phyloP scores from a whole-genome alignment of 2,888 invertebrate genomes.

The Ceriagrion tenellum region DNA sequence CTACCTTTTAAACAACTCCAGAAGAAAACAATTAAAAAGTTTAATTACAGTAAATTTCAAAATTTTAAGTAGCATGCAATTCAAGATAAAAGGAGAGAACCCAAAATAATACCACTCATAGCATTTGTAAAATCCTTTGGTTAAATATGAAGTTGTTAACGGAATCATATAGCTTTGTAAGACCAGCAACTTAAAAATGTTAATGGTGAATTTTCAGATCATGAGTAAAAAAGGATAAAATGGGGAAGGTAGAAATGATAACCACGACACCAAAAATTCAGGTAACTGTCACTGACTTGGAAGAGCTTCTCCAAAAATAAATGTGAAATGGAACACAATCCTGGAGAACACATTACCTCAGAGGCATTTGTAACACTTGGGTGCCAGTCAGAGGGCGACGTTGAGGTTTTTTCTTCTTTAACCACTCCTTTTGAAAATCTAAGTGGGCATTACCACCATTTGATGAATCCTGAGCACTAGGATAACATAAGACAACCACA shows the following conservation, averaged over 20 bases:
- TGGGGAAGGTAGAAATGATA: not conserved
- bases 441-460: slow-evolving; percentile 54
- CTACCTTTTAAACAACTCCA: not conserved
- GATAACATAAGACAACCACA: slow-evolving; percentile 49
- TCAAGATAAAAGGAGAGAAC: not conserved
- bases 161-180: not conserved
- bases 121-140: not conserved
- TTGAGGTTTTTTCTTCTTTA: slow-evolving; percentile 55
- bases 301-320: slow-evolving; percentile 14
- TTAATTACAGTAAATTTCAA: not conserved
- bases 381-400: slow-evolving; percentile 60
- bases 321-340: slow-evolving; percentile 11
- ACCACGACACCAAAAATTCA: not conserved
- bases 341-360: slow-evolving; percentile 55
- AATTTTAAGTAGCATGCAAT: not conserved
- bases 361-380: slow-evolving; percentile 56
- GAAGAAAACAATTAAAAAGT: not conserved
- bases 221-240: not conserved
- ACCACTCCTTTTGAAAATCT: slow-evolving; percentile 65
- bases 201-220: not conserved
- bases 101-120: slow-evolving; percentile 7
- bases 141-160: not conserved
- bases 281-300: not conserved
- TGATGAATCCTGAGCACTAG: slow-evolving; percentile 57
- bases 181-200: not conserved